phyloP scores from a whole-genome alignment of 2,888 invertebrate species.

The Palloptera scutellata region DNA sequence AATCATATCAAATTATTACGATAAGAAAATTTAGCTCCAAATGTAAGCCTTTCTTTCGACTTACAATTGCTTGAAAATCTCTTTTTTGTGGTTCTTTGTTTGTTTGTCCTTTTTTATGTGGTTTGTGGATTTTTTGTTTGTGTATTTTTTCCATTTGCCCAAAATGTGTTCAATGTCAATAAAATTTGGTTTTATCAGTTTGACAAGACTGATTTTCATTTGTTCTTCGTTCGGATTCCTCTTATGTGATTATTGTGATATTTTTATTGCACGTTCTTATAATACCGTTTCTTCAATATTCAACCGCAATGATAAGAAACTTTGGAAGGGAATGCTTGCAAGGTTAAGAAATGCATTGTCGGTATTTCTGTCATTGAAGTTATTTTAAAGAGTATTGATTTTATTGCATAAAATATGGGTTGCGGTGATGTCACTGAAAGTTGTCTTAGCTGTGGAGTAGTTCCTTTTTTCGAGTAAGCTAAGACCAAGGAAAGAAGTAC shows the following conservation, averaged over 20 bases:
- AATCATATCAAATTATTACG: too few relatives aligned
- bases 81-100: slow-evolving; percentile 9
- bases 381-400: too few relatives aligned
- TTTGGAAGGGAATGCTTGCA: too few relatives aligned
- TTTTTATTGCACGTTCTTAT: background rate
- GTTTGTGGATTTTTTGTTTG: background rate
- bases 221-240: background rate
- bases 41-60: too few relatives aligned
- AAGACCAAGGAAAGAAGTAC: too few relatives aligned
- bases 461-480: too few relatives aligned
- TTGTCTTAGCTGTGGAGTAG: too few relatives aligned
- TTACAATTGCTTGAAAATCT: background rate
- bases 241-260: slow-evolving; percentile 30
- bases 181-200: slow-evolving; percentile 47
- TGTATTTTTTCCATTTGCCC: slow-evolving; percentile 18
- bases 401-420: too few relatives aligned
- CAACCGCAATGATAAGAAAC: background rate
- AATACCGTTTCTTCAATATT: background rate
- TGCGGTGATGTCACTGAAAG: too few relatives aligned
- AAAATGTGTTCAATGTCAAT: slow-evolving; percentile 42
- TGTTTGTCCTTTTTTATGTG: slow-evolving; percentile 16
- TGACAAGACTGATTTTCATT: slow-evolving; percentile 42
- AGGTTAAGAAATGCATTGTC: too few relatives aligned
- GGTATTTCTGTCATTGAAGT: too few relatives aligned
- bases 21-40: too few relatives aligned